Evolutionary conservation across 2,113 vertebrate species (phyloP), one percentile per base, ranked within the genome.

Genomic region (Amia ocellicauda): DNA sequence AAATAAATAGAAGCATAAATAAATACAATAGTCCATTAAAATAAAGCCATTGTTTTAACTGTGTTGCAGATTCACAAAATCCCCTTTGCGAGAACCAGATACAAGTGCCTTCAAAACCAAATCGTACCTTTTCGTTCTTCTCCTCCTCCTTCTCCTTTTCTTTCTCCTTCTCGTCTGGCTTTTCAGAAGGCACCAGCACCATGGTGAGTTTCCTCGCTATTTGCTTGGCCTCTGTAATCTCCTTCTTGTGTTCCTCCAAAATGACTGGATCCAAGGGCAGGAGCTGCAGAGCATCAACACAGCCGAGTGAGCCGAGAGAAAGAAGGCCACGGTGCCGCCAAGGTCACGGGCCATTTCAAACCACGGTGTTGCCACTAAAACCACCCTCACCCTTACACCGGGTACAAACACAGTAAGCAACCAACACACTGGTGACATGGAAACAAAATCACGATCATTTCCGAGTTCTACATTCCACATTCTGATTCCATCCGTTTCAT

Each of bases 191-290:
- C 23, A 98, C 83, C 27, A 98, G 91, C 0, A 98, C 95, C 93
- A 98, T 93, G 0, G 94, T 97, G 72, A 99, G 89, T 77, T 98
- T 99, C 73, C 94, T 91, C 41, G 96, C 93, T 59, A 98, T 92
- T 75, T 96, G 95, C 73, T 98, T 98, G 29, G 95, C 97, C 86
- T 99, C 97, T 4, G 92, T 79, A 76, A 98, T 89, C 72, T 94
- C 94, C 51, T 85, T 75, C 78, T 94, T 98, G 81, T 98, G 91
- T 60, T 99, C 95, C 78, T 99, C 97, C 20, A 93, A 77, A 45
- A 99, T 98, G 70, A 76, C 72, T 79, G 80, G 89, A 85, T 98
- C 95, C 69, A 83, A 78, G 42, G 95, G 96, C 71, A 99, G 89
- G 43, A 99, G 93, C 95, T 98, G 67, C 26, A 56, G 14, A 58